These are phyloP conservation scores for Ochotona princeps DNA, from an alignment of 2,113 vertebrate species.

Conservation along the genomic window DNA sequence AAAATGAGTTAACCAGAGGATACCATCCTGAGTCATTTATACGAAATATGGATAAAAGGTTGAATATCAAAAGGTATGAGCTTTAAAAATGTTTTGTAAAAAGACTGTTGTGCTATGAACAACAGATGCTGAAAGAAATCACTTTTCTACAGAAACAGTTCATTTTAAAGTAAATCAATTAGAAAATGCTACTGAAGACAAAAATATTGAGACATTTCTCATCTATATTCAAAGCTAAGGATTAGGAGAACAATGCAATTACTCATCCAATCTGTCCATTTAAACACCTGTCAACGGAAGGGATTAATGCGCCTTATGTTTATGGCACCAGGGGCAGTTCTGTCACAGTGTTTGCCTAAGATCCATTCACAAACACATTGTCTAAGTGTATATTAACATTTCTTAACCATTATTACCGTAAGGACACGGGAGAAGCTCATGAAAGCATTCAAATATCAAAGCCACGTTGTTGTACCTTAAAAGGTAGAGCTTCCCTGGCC, in stretches of 20 bases:
- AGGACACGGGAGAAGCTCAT: conserved; percentile 70
- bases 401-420: conserved; percentile 78
- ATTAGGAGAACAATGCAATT: conserved; percentile 85
- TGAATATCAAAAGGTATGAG: conserved; percentile 21
- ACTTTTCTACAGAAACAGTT: conserved; percentile 70
- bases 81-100: conserved; percentile 43
- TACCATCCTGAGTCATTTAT: neutral
- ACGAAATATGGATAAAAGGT: neutral
- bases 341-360: conserved; percentile 74
- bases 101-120: conserved; percentile 31
- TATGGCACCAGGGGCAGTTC: conserved; percentile 81
- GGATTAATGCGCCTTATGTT: conserved; percentile 83
- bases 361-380: conserved; percentile 81
- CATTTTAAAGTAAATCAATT: conserved; percentile 84
- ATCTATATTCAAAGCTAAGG: conserved; percentile 84
- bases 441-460: conserved; percentile 71
- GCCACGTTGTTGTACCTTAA: conserved; percentile 23
- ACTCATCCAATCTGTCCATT: conserved; percentile 84
- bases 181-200: conserved; percentile 77
- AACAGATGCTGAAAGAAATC: conserved; percentile 69
- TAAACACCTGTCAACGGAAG: conserved; percentile 84
- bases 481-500: neutral
- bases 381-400: conserved; percentile 82
- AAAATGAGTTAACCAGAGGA: conserved; percentile 57
- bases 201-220: conserved; percentile 82